phyloP scores from a whole-genome alignment of 2,888 invertebrate genomes.

The Tipula helvola region DNA sequence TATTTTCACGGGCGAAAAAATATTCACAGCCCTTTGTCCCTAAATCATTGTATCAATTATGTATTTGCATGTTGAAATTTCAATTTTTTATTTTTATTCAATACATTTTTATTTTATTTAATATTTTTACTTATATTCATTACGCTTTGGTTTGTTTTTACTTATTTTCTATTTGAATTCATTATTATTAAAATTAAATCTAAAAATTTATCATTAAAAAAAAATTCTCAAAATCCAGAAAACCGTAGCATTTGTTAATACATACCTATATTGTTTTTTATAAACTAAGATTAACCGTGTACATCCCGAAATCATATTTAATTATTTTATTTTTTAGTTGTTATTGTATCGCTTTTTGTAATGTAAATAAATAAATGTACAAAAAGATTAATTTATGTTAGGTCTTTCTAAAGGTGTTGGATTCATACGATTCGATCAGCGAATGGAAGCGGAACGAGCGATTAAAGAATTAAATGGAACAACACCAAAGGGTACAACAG shows the following conservation, averaged over 20 bases:
- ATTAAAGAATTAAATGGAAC: slow-evolving; percentile 86
- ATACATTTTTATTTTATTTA: not conserved
- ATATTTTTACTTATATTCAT: not conserved
- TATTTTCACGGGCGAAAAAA: no score
- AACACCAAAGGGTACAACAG: slow-evolving; percentile 75
- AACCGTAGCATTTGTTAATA: slow-evolving; percentile 5
- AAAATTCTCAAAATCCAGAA: slow-evolving; percentile 6
- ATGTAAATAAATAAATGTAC: slow-evolving; percentile 4
- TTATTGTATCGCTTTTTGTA: not conserved
- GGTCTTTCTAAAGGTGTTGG: slow-evolving; percentile 91
- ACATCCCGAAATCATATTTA: not conserved
- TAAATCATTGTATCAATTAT: no score
- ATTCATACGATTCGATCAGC: slow-evolving; percentile 87
- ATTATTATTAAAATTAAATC: not conserved
- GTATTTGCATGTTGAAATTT: not conserved
- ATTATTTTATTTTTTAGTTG: not conserved
- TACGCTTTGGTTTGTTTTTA: not conserved
- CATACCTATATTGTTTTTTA: not conserved
- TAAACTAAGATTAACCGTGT: not conserved
- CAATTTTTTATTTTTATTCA: not conserved
- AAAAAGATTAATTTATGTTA: slow-evolving; percentile 27
- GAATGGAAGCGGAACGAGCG: slow-evolving; percentile 81
- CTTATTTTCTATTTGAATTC: not conserved
- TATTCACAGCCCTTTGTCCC: no score
- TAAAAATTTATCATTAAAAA: not conserved